A percentile compares a stretch with the other conserved stretches of the same genome.
Evolutionary conservation across 92 coral and sea anemone species (phyloP).

Genomic region (Heteractis magnifica): DNA sequence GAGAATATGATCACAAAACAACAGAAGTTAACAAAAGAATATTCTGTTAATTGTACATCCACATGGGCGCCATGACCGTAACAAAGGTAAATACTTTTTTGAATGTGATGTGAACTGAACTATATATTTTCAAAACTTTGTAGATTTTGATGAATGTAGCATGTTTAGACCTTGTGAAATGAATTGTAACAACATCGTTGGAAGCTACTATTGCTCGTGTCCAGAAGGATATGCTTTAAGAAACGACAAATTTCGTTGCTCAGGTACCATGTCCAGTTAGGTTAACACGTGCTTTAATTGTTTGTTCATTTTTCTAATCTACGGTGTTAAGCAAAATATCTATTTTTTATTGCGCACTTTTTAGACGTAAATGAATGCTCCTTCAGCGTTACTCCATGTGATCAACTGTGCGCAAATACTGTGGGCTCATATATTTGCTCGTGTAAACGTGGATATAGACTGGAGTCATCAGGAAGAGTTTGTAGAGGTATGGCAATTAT

Average conservation of each 20-base stretch:
- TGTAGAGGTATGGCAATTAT: slow-evolving; percentile 29
- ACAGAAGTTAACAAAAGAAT: no score
- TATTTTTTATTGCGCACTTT: neutral
- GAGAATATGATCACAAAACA: no score
- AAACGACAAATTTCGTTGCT: slow-evolving; percentile 29
- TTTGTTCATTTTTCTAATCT: neutral
- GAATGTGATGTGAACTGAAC: no score
- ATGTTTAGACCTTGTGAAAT: slow-evolving; percentile 27
- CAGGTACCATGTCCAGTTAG: neutral
- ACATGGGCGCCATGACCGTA: no score
- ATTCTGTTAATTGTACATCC: no score
- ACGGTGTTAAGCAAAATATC: neutral
- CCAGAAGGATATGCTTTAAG: slow-evolving; percentile 18
- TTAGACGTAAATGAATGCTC: slow-evolving; percentile 42
- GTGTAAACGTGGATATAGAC: slow-evolving; percentile 25
- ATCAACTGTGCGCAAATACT: slow-evolving; percentile 41
- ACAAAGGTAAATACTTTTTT: no score
- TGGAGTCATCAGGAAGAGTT: slow-evolving; percentile 23
- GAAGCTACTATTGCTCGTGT: slow-evolving; percentile 34
- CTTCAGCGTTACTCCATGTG: neutral
- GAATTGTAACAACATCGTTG: slow-evolving; percentile 22
- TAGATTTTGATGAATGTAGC: slow-evolving; percentile 33
- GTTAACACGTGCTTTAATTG: neutral
- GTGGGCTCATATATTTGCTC: slow-evolving; percentile 41
- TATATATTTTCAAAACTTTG: neutral